Evolutionary conservation across 2,888 invertebrate species (phyloP), one percentile per base, ranked within the genome.

Genomic region (Cephus nigrinus): DNA sequence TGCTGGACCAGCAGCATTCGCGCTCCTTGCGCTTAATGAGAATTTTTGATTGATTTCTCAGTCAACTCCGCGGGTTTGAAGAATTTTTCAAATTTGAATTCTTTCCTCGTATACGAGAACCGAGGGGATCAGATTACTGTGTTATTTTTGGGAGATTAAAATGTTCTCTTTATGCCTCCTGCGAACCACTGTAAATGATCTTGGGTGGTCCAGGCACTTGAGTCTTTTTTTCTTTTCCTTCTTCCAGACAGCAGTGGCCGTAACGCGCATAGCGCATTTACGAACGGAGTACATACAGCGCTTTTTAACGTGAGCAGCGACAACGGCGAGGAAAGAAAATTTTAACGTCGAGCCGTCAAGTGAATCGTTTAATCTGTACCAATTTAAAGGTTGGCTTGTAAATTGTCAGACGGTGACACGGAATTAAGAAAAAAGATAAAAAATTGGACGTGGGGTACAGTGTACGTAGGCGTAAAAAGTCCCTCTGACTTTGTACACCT

Each of bases 111-210:
- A 55, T 5, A 23, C 1, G 55, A 55, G 55, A 9, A 23, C 5
- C 9, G 4, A 55, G 23, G 55, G 55, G 9, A 55, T 55, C 23
- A 0, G 5, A 55, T 55, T 55, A 55, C 55, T 23, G 55, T 55
- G 55, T 55, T 55, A 55, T 55, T 71, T 71, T 71, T 32, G 30
- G 30, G 11, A 30, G 32, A 71, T 71, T 71, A 71, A 9, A 71
- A 71, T 33, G 30, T 15, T 33, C 30, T 12, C 71, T 30, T 71
- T 71, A 71, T 71, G 30, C 32, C 71, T 71, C 23, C 12, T 71
- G 71, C 71, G 30, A 71, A 71, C 71, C 71, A 71, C 71, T 71
- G 71, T 71, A 15, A 33, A 71, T 33, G 71, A 71, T 71, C 71
- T 30, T 71, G 71, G 71, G 71, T 71, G 71, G 71, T 33, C 71